These are phyloP conservation scores for Solen grandis DNA, from an alignment of 1,140 invertebrate species.

Conservation along the genomic window DNA sequence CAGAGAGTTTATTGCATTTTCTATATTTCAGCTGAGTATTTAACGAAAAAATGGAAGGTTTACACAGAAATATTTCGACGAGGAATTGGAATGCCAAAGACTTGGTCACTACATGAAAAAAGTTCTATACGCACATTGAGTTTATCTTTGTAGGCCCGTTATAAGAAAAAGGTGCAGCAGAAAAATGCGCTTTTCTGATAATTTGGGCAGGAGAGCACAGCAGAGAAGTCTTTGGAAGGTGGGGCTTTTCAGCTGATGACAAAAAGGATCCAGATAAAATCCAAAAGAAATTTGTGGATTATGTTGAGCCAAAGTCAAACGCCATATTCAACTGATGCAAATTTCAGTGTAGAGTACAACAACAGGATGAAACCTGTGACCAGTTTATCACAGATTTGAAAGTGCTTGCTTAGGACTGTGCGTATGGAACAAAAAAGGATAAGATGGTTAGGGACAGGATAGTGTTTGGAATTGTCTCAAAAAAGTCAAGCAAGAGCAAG, in stretches of 20 bases:
- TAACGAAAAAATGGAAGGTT: slow-evolving; percentile 16
- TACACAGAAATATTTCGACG: slow-evolving; percentile 2
- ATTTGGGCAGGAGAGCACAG: neutral
- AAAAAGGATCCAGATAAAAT: neutral
- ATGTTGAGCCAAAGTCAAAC: slow-evolving; percentile 7
- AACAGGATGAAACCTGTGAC: neutral
- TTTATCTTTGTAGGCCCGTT: slow-evolving; percentile 20
- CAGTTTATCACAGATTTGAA: slow-evolving; percentile 5
- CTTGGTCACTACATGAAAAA: slow-evolving; percentile 4
- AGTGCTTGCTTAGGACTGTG: slow-evolving; percentile 3
- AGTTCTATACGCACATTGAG: slow-evolving; percentile 11
- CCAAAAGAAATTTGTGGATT: slow-evolving; percentile 1
- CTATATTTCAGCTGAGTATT: too few species aligned
- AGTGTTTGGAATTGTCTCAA: too few species aligned
- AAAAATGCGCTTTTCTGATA: slow-evolving; percentile 2
- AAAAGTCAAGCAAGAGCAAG: slow-evolving; percentile 14
- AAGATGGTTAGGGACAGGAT: neutral
- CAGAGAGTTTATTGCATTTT: too few species aligned
- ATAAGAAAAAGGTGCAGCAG: neutral
- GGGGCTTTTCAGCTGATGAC: neutral
- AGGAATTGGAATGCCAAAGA: neutral
- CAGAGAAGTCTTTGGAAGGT: neutral
- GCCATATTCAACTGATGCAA: neutral
- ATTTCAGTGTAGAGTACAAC: slow-evolving; percentile 13
- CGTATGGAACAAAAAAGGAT: neutral